Evolutionary conservation across 2,888 invertebrate species (phyloP).

Genomic region (Nemurella pictetii): DNA sequence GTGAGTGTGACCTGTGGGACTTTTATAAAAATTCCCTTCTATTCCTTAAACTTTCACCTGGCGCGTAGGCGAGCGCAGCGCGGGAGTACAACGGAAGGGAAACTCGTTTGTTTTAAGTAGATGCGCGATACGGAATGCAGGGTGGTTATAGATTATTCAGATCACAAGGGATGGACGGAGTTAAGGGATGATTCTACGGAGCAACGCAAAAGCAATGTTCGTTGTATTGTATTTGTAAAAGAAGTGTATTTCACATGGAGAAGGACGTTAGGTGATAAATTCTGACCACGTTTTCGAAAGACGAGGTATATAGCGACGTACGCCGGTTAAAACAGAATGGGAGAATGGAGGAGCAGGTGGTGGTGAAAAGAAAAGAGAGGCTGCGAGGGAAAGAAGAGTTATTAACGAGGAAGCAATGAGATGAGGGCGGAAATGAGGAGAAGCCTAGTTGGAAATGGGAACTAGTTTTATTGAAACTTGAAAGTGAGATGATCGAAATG

Average conservation of each 20-base stretch:
- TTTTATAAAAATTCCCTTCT: not conserved
- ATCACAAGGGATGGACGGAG: not conserved
- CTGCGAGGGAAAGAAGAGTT: not conserved
- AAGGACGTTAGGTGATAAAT: constrained; percentile 23
- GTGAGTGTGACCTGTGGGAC: not conserved
- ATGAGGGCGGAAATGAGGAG: not conserved
- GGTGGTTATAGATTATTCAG: constrained; percentile 6
- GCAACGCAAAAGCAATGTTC: constrained; percentile 25
- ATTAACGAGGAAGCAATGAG: constrained; percentile 18
- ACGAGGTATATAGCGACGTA: not conserved
- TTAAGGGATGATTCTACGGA: not conserved
- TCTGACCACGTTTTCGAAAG: constrained; percentile 27
- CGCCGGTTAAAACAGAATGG: not conserved
- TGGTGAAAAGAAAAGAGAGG: constrained; percentile 3
- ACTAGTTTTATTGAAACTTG: not conserved
- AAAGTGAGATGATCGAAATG: not conserved
- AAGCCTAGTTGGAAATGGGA: not conserved
- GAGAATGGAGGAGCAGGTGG: constrained; percentile 20
- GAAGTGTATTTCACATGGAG: constrained; percentile 22
- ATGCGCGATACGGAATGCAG: not conserved
- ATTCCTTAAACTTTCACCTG: not conserved
- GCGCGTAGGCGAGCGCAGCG: not conserved
- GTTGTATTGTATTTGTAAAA: constrained; percentile 23
- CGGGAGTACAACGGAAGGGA: not conserved
- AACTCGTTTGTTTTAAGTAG: not conserved